Base-by-base conservation (phyloP, 2,888 invertebrate genomes). In the Galerucella pusilla region DNA sequence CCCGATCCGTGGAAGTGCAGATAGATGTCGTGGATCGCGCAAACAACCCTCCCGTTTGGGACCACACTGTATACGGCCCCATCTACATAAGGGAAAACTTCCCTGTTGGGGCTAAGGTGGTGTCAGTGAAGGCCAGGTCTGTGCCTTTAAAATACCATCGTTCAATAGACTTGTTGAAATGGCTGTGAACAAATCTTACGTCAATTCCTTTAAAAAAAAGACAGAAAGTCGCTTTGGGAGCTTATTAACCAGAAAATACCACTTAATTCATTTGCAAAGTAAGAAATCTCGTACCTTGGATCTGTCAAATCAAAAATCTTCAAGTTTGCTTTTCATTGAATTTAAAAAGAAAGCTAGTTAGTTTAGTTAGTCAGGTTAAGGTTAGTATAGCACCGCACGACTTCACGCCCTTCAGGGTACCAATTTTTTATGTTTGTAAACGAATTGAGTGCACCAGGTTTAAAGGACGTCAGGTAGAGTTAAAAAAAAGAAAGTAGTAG, bases 71-170 rank as follows among this genome's bases (percentile, higher is more conserved):
- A 90, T 97, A 97, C 91, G 97, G 97, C 89, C 97, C 97, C 88
- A 96, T 97, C 93, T 95, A 94, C 94, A 96, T 97, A 91, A 95
- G 96, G 93, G 97, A 97, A 92, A 97, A 97, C 92, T 94, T 96
- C 92, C 95, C 97, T 91, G 96, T 97, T 89, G 97, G 97, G 91
- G 96, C 96, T 91, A 96, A 95, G 93, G 96, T 97, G 92, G 95
- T 97, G 90, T 96, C 97, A 91, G 94, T 97, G 90, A 97, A 97
- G 94, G 97, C 97, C 94, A 97, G 97, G 97, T 97, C 96, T 94
- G 96, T 95, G 88, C 80, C 83, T 79, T 68, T 46, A 64, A 46
- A 76, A 71, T 76, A 77, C 77, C 75, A 75, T 77, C 45, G 75
- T 76, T 71, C 0, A 6, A 65, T 65, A 65, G 46, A n/a, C 64